These are phyloP conservation scores for Mesoclemmys tuberculata DNA, from an alignment of 2,113 vertebrate genomes.

Conservation along the genomic window DNA sequence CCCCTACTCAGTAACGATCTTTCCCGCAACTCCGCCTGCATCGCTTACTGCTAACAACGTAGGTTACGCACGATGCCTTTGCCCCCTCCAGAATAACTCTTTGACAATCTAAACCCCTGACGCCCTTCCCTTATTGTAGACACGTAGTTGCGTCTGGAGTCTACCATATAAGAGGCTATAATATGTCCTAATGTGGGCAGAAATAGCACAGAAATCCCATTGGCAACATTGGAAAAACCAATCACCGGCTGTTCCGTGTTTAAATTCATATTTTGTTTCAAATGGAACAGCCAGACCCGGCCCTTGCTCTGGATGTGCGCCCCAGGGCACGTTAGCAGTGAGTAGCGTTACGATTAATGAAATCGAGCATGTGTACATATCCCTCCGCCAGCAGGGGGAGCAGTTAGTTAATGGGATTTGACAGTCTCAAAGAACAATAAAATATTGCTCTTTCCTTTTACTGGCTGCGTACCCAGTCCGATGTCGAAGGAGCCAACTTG, in stretches of 20 bases:
- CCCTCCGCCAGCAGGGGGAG: background rate
- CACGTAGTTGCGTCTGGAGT: background rate
- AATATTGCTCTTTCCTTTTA: background rate
- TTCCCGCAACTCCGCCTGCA: background rate
- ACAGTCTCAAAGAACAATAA: background rate
- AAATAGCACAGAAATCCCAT: background rate
- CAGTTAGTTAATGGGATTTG: fast-evolving
- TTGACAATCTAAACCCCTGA: background rate
- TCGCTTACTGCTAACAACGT: background rate
- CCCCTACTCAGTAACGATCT: background rate
- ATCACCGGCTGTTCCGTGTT: background rate
- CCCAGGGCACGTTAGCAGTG: background rate
- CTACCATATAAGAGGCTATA: background rate
- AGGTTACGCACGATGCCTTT: background rate
- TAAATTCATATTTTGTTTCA: background rate
- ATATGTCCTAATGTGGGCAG: background rate
- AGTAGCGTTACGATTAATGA: background rate
- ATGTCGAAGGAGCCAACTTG: background rate
- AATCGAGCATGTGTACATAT: background rate
- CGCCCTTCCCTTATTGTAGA: background rate
- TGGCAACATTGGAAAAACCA: background rate
- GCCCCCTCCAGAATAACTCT: background rate
- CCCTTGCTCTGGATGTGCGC: background rate
- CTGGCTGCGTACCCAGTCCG: constrained; percentile 26
- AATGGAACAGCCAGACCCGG: background rate